These are phyloP conservation scores for Acheta domesticus DNA, from an alignment of 2,888 invertebrate genomes.

Conservation along the genomic window DNA sequence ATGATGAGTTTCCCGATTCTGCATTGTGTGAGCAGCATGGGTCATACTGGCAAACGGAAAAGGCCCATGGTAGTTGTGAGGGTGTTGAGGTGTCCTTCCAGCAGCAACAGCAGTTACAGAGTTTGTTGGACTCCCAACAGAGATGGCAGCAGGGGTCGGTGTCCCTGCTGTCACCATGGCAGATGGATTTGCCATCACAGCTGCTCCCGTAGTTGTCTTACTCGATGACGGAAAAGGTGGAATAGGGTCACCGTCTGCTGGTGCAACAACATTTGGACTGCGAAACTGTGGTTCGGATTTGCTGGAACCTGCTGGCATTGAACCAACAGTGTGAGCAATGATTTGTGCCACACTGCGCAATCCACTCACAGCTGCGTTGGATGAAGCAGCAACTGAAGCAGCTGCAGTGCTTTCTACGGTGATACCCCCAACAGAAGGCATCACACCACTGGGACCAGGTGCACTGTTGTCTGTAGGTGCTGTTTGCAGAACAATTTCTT, in stretches of 20 bases:
- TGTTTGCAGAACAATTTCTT: constrained; percentile 66
- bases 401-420: constrained; percentile 20
- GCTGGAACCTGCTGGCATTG: constrained; percentile 35
- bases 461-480: constrained; percentile 46
- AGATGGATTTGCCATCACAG: neutral
- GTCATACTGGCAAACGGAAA: constrained; percentile 92
- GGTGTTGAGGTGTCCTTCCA: constrained; percentile 19
- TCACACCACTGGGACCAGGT: constrained; percentile 40
- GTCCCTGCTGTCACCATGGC: constrained; percentile 34
- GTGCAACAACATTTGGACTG: constrained; percentile 81
- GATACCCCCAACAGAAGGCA: constrained; percentile 29
- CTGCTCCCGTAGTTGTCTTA: neutral
- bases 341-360: constrained; percentile 28
- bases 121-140: constrained; percentile 33
- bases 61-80: constrained; percentile 53
- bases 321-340: constrained; percentile 34
- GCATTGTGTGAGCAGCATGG: constrained; percentile 77
- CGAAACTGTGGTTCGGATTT: constrained; percentile 43
- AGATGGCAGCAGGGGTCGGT: constrained; percentile 34
- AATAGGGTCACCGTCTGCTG: constrained; percentile 70
- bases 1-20: constrained; percentile 58
- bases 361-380: constrained; percentile 34
- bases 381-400: constrained; percentile 37
- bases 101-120: constrained; percentile 53
- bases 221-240: constrained; percentile 46